Evolutionary conservation across 2,113 vertebrate genomes (phyloP).

Genomic region (Corythornis cristatus): DNA sequence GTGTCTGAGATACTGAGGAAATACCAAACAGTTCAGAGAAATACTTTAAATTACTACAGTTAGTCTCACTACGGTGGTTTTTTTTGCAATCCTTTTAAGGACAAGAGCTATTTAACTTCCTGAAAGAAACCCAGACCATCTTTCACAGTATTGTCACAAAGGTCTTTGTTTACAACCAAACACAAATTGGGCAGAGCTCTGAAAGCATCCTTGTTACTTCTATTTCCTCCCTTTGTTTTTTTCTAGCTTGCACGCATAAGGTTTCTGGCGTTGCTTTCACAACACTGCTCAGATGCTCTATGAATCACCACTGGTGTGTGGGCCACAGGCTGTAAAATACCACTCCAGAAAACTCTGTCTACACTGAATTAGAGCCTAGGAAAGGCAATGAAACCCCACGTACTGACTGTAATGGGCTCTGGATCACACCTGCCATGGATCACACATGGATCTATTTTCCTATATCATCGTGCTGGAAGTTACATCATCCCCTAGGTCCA

Average conservation of each 20-base stretch:
- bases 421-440: neutral
- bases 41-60: neutral
- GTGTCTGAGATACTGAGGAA: neutral
- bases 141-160: neutral
- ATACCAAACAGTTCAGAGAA: neutral
- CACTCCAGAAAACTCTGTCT: neutral
- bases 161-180: neutral
- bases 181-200: neutral
- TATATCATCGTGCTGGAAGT: neutral
- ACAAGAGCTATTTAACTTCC: neutral
- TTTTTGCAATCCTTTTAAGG: neutral
- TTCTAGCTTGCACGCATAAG: neutral
- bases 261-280: slow-evolving; percentile 39
- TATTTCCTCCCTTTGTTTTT: neutral
- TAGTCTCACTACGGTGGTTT: neutral
- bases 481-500: neutral
- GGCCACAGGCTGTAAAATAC: slow-evolving; percentile 1
- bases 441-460: neutral
- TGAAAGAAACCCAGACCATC: neutral
- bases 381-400: neutral
- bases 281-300: slow-evolving; percentile 34
- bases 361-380: neutral
- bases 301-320: slow-evolving; percentile 47
- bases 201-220: slow-evolving; percentile 19
- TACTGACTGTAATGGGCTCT: neutral